phyloP scores from a whole-genome alignment of 2,113 vertebrate genomes.

The Mugil cephalus region DNA sequence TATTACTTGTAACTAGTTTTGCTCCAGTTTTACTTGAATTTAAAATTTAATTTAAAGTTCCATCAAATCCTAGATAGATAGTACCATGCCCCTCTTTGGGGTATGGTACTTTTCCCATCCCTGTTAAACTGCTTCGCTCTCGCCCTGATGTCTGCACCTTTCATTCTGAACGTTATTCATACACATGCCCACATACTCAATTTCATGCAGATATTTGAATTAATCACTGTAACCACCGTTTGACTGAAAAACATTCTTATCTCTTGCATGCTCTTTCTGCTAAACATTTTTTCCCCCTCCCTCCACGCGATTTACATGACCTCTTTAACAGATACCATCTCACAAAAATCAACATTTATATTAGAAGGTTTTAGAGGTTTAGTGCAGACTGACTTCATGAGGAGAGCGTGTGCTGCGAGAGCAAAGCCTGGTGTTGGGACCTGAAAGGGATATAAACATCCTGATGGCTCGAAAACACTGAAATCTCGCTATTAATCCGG shows the following conservation, averaged over 20 bases:
- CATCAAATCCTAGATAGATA: slow-evolving; percentile 15
- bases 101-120: slow-evolving; percentile 1
- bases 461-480: slow-evolving; percentile 52
- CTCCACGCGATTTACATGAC: slow-evolving; percentile 32
- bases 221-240: slow-evolving; percentile 38
- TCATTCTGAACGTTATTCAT: slow-evolving; percentile 43
- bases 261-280: slow-evolving; percentile 48
- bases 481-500: slow-evolving; percentile 58
- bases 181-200: slow-evolving; percentile 46
- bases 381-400: slow-evolving; percentile 9
- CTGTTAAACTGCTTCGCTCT: slow-evolving; percentile 8
- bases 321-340: slow-evolving; percentile 52
- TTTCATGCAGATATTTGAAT: slow-evolving; percentile 60
- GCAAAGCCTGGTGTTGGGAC: slow-evolving; percentile 37
- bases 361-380: slow-evolving; percentile 46
- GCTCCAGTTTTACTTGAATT: not conserved
- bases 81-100: not conserved
- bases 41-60: slow-evolving; percentile 44
- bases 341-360: slow-evolving; percentile 71
- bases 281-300: slow-evolving; percentile 39
- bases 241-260: slow-evolving; percentile 51
- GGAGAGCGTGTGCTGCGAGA: slow-evolving; percentile 8
- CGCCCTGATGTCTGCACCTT: slow-evolving; percentile 5
- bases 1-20: not conserved
- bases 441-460: slow-evolving; percentile 56